Base-by-base conservation (phyloP, 2,113 vertebrate genomes). In the Strigops habroptila region DNA sequence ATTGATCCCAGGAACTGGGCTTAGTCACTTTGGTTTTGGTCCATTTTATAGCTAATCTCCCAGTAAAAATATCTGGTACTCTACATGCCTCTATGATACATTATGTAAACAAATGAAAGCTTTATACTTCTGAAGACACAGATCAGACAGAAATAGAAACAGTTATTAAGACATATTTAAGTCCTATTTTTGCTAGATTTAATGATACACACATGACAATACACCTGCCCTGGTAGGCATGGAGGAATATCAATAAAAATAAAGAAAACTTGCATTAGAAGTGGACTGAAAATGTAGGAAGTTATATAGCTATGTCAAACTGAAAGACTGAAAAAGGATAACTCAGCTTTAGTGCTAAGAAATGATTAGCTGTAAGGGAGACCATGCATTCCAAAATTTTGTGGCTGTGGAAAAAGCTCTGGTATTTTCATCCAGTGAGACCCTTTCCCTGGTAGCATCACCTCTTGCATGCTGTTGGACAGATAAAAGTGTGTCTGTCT, bases 351-450 rank as follows among this genome's bases (percentile, higher is more conserved):
- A 78, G 70, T 30, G 59, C 59, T 39, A 59, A 51, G 12, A 52
- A 57, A 57, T 28, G 12, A 76, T 46, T 37, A 68, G 19, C 44
- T 81, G 48, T 44, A 78, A 93, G 65, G 28, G 67, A 71, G 68
- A 88, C 44, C 3, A 52, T 10, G 31, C 57, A 76, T 90, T 93
- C 83, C 76, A 82, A 67, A 93, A 64, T 73, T 18, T 60, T 93
- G 90, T 71, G 80, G 86, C 77, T 94, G 65, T 49, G 39, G 86
- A 82, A 92, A 89, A 74, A 91, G 80, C 69, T 79, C 44, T 73
- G 49, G 46, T 75, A 95, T 96, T 96, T 96, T 94, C 53, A 91
- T 60, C 14, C 86, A 94, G 28, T 68, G 70, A 4, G 77, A 79
- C 53, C 43, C 69, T 73, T 95, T 91, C 88, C 83, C 79, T 82